Base-by-base conservation (phyloP, 2,888 invertebrate genomes). In the Shargacucullia verbasci region DNA sequence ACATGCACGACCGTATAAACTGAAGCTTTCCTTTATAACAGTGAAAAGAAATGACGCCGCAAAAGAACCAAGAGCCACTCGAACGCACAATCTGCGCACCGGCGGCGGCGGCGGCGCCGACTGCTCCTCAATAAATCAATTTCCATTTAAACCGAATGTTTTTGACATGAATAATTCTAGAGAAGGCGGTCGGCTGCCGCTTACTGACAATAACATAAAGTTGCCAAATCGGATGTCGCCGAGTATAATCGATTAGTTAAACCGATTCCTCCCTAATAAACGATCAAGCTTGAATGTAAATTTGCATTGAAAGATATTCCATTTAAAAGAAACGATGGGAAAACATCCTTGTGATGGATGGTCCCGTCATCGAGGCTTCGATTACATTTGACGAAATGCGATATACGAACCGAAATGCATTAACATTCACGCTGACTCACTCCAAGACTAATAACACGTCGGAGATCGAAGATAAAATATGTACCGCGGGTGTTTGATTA, bases 391-490 rank as follows among this genome's bases (percentile, higher is more conserved):
- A 87, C 87, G 91, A 89, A 91, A 90, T 82, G 81, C 86, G 91
- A 91, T 93, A 92, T 83, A 87, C 66, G 64, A 78, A 82, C 79
- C 78, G 79, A 81, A 88, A 91, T 90, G 90, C 90, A 92, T 92
- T 92, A 91, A 83, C 86, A 88, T 88, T 89, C 82, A 79, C 61
- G 90, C 88, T 87, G 88, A 90, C 78, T 91, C 91, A 92, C 82
- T 67, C 70, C 72, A 59, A 75, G 73, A 77, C 69, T 72, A 76
- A 75, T 77, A 71, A 70, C 73, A 70, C 60, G 53, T 52, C 58
- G 61, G 29, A 67, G 78, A 82, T 72, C 64, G 72, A 52, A 79
- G 77, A 77, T 81, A 80, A 81, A 79, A 75, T 78, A 76, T 76
- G 77, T 80, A 76, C 70, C 52, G 69, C 58, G 57, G 68, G 70